Evolutionary conservation across 1,140 invertebrate species (phyloP), one percentile per base, ranked within the genome.

Genomic region (Spodoptera litura): DNA sequence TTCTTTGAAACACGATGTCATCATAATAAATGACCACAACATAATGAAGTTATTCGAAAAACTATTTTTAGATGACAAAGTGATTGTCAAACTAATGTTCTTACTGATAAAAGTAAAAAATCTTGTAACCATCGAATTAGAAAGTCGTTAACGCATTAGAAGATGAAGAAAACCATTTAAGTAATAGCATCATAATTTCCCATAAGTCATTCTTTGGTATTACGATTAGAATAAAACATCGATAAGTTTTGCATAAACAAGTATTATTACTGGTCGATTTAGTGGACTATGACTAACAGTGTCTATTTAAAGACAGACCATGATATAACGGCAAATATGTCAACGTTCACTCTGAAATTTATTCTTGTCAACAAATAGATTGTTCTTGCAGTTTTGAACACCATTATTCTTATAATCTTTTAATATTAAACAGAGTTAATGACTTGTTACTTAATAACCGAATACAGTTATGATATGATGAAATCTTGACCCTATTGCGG

Each of bases 11-110:
- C 49, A 74, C 27, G 35, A 76, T 56, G 82, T 80, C 78, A 82
- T 79, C 73, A 72, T 81, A 85, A 84, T 81, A 86, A 81, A 85
- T 81, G 72, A 76, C 68, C 27, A 71, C 12, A 12, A 31, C 25
- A 71, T 13, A 52, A 71, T 53, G 56, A 70, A 62, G 11, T 70
- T 51, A 44, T 31, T 62, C n/a, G 59, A 62, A 62, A n/a, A 35
- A n/a, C 13, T 62, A 64, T 64, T 64, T 64, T 13, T 5, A 52
- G 27, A 78, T 55, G 58, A 71, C 66, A 71, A 51, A 78, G 25
- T 70, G 11, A 78, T 59, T 78, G 52, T 76, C 35, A 11, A 68
- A 77, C 59, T 61, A 62, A 64, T 68, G 74, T 77, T 66, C 44
- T 66, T 12, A n/a, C 15, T 9, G 73, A 52, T 75, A 62, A 75